A percentile compares a stretch with the other conserved stretches of the same genome.
Evolutionary conservation across 2,113 vertebrate genomes (phyloP).

Genomic region (Sakesphorus luctuosus): DNA sequence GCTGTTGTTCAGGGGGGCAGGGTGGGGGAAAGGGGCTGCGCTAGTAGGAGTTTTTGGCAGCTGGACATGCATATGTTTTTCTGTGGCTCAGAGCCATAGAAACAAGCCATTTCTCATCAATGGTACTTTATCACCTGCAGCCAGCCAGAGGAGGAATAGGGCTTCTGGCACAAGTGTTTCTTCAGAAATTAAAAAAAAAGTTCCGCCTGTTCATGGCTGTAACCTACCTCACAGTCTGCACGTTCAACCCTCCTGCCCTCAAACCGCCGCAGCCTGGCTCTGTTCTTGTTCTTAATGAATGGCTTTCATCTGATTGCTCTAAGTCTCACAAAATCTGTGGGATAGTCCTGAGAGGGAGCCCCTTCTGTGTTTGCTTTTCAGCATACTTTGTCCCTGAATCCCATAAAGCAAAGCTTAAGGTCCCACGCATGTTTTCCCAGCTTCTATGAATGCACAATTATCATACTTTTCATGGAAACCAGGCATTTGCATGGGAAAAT

Average conservation of each 20-base stretch:
- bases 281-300: not conserved
- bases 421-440: constrained; percentile 69
- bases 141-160: not conserved
- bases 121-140: constrained; percentile 26
- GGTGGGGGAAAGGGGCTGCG: not conserved
- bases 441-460: constrained; percentile 60
- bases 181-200: not conserved
- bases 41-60: constrained; percentile 52
- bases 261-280: not conserved
- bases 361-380: constrained; percentile 33
- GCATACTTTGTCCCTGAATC: not conserved
- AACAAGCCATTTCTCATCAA: constrained; percentile 46
- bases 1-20: not conserved
- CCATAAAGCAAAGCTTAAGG: constrained; percentile 35
- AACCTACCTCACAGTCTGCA: not conserved
- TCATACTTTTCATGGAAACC: constrained; percentile 63
- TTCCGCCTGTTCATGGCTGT: not conserved
- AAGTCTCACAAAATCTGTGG: not conserved
- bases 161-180: not conserved
- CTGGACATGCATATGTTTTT: not conserved
- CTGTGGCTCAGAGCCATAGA: constrained; percentile 11
- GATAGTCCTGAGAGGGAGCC: not conserved
- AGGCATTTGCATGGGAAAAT: constrained; percentile 71
- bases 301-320: not conserved
- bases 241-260: not conserved